Evolutionary conservation across 2,888 invertebrate species (phyloP).

Genomic region (Eurytoma adleriae): DNA sequence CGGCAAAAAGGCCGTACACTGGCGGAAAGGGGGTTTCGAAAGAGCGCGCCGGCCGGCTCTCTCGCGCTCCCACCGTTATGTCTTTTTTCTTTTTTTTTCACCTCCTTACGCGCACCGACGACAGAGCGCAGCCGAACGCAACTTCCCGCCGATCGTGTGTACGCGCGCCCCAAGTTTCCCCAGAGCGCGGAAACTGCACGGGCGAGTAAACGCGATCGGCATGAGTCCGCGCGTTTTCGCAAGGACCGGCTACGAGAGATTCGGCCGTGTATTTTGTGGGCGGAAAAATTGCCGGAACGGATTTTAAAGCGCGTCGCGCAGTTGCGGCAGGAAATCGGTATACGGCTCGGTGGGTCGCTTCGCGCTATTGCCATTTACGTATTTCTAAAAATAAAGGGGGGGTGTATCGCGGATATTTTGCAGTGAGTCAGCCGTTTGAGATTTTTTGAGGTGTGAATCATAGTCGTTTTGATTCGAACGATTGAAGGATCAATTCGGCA

Average conservation of each 20-base stretch:
- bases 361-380: slow-evolving; percentile 14
- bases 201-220: neutral
- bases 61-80: neutral
- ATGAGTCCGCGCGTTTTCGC: neutral
- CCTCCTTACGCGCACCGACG: neutral
- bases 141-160: slow-evolving; percentile 1
- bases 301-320: too few relatives aligned
- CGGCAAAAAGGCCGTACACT: neutral
- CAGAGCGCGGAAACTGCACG: neutral
- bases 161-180: neutral
- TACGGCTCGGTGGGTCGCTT: too few relatives aligned
- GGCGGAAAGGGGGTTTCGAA: slow-evolving; percentile 9
- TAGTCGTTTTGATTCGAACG: neutral
- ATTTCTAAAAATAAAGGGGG: slow-evolving; percentile 26
- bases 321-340: too few relatives aligned
- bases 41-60: slow-evolving; percentile 14
- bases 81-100: too few relatives aligned
- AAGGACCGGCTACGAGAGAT: neutral
- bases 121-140: neutral
- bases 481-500: neutral
- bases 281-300: neutral
- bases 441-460: slow-evolving; percentile 24
- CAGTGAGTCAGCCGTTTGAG: slow-evolving; percentile 31
- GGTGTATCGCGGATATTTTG: too few relatives aligned
- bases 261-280: neutral